Evolutionary conservation across 2,113 vertebrate genomes (phyloP).

Genomic region (Campylomormyrus numenius): DNA sequence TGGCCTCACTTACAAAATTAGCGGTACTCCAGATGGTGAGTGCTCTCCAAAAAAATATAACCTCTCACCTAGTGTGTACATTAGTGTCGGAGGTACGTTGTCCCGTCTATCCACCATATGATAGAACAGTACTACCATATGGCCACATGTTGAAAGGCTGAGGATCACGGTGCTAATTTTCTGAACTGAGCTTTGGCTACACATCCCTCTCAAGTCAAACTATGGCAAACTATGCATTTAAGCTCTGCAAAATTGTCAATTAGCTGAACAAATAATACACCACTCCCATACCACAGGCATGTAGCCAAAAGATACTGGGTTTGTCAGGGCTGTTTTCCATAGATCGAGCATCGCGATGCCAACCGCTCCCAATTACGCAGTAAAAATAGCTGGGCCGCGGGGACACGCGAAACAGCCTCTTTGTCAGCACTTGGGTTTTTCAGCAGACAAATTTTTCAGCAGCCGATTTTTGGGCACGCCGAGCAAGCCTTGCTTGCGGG

Average conservation of each 20-base stretch:
- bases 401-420: conserved; percentile 41
- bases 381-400: conserved; percentile 57
- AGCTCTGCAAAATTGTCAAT: conserved; percentile 60
- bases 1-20: conserved; percentile 81
- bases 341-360: conserved; percentile 56
- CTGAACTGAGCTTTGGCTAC: conserved; percentile 44
- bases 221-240: conserved; percentile 58
- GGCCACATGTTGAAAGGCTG: background rate
- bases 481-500: background rate
- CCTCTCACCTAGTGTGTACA: background rate
- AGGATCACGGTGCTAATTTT: conserved; percentile 32
- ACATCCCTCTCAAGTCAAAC: conserved; percentile 50
- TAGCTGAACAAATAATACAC: conserved; percentile 62
- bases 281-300: conserved; percentile 57
- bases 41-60: background rate
- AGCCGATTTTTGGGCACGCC: background rate
- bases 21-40: conserved; percentile 85
- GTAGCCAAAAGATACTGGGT: conserved; percentile 57
- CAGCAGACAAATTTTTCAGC: background rate
- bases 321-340: conserved; percentile 56
- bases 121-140: background rate
- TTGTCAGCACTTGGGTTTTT: conserved; percentile 51
- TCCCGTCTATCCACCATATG: background rate
- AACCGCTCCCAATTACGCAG: conserved; percentile 60
- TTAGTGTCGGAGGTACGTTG: background rate